Percentiles rank a stretch among this genome's conserved stretches.
phyloP scores from a whole-genome alignment of 2,888 invertebrate genomes.

The Erebia epiphron region DNA sequence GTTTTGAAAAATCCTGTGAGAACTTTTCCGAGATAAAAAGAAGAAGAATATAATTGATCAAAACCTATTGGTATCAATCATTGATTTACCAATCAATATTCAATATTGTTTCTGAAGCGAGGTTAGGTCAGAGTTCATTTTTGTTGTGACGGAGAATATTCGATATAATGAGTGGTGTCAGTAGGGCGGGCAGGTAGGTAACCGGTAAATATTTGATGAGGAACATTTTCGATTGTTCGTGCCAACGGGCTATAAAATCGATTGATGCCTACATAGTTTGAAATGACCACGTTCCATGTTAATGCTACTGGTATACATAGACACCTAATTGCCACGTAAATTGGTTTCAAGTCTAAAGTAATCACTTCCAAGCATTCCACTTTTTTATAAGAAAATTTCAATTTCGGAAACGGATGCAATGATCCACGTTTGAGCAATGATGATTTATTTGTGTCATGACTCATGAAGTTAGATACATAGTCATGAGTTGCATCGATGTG shows the following conservation, averaged over 20 bases:
- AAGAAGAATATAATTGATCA: no score
- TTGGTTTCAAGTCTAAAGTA: slow-evolving; percentile 28
- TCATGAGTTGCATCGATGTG: no score
- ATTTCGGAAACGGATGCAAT: no score
- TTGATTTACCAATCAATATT: no score
- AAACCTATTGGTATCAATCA: no score
- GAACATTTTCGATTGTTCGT: slow-evolving; percentile 52
- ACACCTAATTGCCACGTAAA: slow-evolving; percentile 35
- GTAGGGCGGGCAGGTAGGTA: slow-evolving; percentile 53
- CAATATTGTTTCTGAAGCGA: neutral
- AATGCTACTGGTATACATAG: slow-evolving; percentile 21
- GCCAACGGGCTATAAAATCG: slow-evolving; percentile 45
- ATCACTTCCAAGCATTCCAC: slow-evolving; percentile 1
- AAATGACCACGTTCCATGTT: slow-evolving; percentile 36
- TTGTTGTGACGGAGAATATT: slow-evolving; percentile 30
- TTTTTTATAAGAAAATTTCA: neutral
- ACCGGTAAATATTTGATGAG: slow-evolving; percentile 67
- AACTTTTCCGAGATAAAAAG: no score
- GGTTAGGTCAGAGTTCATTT: slow-evolving; percentile 28
- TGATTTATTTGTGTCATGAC: no score
- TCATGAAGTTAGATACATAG: no score
- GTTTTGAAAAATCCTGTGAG: neutral
- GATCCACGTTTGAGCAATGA: no score
- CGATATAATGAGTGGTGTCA: slow-evolving; percentile 52
- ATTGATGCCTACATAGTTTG: slow-evolving; percentile 38